Evolutionary conservation across 2,888 invertebrate genomes (phyloP).

Genomic region (Clostera curtula): DNA sequence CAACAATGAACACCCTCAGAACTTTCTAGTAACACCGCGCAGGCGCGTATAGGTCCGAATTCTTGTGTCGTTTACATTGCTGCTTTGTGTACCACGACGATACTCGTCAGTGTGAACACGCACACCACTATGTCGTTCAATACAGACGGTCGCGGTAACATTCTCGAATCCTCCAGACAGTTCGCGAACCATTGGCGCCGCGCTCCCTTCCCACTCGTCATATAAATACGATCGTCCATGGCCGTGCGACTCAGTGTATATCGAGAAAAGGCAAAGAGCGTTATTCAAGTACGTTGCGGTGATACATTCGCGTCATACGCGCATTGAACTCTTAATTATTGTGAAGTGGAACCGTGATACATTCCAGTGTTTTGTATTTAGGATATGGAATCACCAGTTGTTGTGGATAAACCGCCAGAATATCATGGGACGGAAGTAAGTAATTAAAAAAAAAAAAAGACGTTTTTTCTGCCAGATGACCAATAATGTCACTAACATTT

Average conservation of each 20-base stretch:
- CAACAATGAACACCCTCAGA: constrained; percentile 14
- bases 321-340: constrained; percentile 18
- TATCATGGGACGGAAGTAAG: constrained; percentile 74
- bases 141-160: constrained; percentile 6
- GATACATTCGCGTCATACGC: constrained; percentile 28
- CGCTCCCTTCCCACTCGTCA: constrained; percentile 34
- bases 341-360: constrained; percentile 59
- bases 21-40: constrained; percentile 23
- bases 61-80: constrained; percentile 11
- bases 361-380: constrained; percentile 47
- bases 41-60: constrained; percentile 9
- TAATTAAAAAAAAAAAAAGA: background rate
- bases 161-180: constrained; percentile 30
- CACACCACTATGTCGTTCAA: constrained; percentile 13
- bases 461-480: too few species aligned
- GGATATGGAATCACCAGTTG: constrained; percentile 76
- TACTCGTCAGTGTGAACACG: constrained; percentile 10
- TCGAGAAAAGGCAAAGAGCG: constrained; percentile 38
- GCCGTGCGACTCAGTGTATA: constrained; percentile 49
- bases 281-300: constrained; percentile 26
- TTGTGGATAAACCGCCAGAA: constrained; percentile 76
- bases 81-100: constrained; percentile 8
- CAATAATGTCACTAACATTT: too few species aligned
- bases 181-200: constrained; percentile 46
- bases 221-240: constrained; percentile 49